These are phyloP conservation scores for Acronicta psi DNA, from an alignment of 2,888 invertebrate species.

Conservation along the genomic window DNA sequence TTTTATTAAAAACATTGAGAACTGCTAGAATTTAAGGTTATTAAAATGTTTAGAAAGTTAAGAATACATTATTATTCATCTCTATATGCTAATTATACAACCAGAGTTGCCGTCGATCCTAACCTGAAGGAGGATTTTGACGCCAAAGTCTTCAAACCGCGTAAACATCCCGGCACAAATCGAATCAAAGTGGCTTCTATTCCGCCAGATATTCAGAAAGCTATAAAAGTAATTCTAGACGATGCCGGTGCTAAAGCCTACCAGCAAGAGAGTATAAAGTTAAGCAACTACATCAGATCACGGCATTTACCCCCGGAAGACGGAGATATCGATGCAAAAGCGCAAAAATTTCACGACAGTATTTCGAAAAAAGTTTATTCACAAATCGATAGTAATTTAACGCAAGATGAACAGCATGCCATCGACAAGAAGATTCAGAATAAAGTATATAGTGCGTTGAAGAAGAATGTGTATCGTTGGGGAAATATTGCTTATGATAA, in stretches of 20 bases:
- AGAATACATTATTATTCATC: conserved; percentile 65
- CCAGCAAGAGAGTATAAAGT: conserved; percentile 83
- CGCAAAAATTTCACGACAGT: conserved; percentile 75
- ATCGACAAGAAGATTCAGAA: conserved; percentile 84
- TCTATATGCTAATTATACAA: conserved; percentile 70
- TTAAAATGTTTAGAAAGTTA: conserved; percentile 79
- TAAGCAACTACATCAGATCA: conserved; percentile 90
- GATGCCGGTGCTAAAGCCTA: conserved; percentile 90
- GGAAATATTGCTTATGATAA: conserved; percentile 91
- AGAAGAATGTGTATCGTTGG: conserved; percentile 92
- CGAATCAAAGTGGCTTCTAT: conserved; percentile 85
- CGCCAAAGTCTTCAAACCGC: conserved; percentile 89
- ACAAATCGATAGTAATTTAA: conserved; percentile 63
- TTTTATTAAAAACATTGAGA: conserved; percentile 2
- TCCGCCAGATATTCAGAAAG: conserved; percentile 89
- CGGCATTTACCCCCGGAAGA: conserved; percentile 91
- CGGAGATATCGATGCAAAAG: conserved; percentile 81
- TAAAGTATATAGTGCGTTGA: conserved; percentile 88
- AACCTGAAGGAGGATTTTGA: conserved; percentile 83
- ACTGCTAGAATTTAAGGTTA: conserved; percentile 51
- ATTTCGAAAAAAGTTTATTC: conserved; percentile 70
- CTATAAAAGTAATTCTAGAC: conserved; percentile 86
- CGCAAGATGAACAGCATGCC: conserved; percentile 74
- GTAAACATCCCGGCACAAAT: conserved; percentile 92
- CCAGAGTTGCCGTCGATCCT: conserved; percentile 85